Percentiles rank a stretch among this genome's conserved stretches.
Conservation (phyloP, 2,888 invertebrate genomes). For the Netelia virgata region DNA sequence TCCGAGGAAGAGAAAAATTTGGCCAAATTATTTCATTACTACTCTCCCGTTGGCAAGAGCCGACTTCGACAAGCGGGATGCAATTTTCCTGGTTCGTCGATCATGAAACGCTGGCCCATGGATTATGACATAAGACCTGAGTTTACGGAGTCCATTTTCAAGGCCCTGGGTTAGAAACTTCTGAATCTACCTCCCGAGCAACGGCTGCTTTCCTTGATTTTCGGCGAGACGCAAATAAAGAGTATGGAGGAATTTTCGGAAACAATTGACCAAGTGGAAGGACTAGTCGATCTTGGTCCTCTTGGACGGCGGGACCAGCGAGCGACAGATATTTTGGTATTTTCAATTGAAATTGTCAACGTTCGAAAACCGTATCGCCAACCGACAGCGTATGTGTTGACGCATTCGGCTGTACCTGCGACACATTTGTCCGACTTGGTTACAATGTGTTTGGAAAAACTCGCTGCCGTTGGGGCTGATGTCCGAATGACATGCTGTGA, state of each 20-base stretch:
- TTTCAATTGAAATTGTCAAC: background rate
- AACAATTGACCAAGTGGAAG: slow-evolving; percentile 44
- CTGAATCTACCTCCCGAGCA: slow-evolving; percentile 25
- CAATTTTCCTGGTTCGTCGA: slow-evolving; percentile 21
- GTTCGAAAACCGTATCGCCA: slow-evolving; percentile 50
- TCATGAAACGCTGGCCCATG: slow-evolving; percentile 29
- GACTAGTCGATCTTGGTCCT: slow-evolving; percentile 49
- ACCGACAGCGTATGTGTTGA: slow-evolving; percentile 45
- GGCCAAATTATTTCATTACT: slow-evolving; percentile 7
- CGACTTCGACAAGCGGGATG: slow-evolving; percentile 45
- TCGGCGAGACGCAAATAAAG: slow-evolving; percentile 46
- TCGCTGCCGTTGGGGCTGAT: slow-evolving; percentile 32
- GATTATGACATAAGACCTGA: slow-evolving; percentile 38
- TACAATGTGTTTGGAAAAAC: slow-evolving; percentile 29
- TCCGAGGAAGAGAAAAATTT: slow-evolving; percentile 46
- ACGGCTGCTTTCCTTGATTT: slow-evolving; percentile 42
- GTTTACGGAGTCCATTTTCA: slow-evolving; percentile 37
- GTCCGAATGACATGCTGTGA: slow-evolving; percentile 31
- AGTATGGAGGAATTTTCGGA: slow-evolving; percentile 40
- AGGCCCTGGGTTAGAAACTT: slow-evolving; percentile 14
- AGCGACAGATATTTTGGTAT: background rate
- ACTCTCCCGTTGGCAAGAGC: slow-evolving; percentile 35
- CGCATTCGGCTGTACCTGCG: slow-evolving; percentile 2
- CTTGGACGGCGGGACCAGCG: slow-evolving; percentile 35
- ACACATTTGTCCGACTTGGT: slow-evolving; percentile 12